These are phyloP conservation scores for Dryoscopus gambensis DNA, from an alignment of 2,113 vertebrate species.

Conservation along the genomic window DNA sequence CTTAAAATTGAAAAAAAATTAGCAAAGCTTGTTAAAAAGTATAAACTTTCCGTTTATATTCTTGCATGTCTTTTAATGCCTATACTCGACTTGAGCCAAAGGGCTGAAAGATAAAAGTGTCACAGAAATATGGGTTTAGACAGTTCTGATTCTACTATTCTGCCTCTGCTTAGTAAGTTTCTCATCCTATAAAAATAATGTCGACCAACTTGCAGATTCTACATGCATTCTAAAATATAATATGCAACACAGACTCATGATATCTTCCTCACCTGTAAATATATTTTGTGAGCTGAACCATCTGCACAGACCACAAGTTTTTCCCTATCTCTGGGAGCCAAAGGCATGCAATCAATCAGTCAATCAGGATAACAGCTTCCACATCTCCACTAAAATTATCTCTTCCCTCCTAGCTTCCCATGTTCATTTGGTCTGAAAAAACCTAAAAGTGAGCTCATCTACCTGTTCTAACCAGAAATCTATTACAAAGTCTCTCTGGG, in stretches of 20 bases:
- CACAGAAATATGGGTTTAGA: neutral
- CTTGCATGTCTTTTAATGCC: neutral
- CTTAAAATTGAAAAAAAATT: neutral
- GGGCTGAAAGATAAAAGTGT: neutral
- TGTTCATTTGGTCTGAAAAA: neutral
- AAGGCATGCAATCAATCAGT: neutral
- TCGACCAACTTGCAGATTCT: neutral
- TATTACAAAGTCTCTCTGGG: neutral
- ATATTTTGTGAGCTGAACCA: neutral
- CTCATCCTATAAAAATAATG: neutral
- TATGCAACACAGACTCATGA: neutral
- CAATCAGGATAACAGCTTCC: neutral
- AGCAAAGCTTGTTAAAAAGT: neutral
- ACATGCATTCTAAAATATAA: neutral
- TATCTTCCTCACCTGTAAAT: neutral
- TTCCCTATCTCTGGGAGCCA: neutral
- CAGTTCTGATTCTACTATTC: neutral
- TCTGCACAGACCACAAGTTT: neutral
- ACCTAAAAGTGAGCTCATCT: neutral
- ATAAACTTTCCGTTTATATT: neutral
- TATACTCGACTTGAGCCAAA: neutral
- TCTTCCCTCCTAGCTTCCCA: neutral
- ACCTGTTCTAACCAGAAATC: neutral
- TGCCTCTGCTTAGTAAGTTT: neutral
- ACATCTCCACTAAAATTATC: neutral